Base-by-base conservation (phyloP, 2,888 invertebrate genomes). In the Pheosia gnoma region DNA sequence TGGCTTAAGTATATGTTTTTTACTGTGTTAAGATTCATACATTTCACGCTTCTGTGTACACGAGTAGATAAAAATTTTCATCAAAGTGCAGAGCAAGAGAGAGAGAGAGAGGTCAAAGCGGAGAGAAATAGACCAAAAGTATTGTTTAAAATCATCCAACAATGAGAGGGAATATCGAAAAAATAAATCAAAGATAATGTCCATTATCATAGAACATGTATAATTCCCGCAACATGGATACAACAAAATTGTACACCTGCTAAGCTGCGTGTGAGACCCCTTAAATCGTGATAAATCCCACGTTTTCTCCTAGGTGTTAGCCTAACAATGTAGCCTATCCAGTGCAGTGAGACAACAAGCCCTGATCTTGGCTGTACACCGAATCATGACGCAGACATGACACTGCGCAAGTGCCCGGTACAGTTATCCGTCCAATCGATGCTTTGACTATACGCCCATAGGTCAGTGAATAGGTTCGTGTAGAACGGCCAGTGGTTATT, bases 381-480 rank as follows among this genome's bases (percentile, higher is more conserved):
- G 13, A 59, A 62, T 62, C 62, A 62, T 55, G 36, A 39, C 61
- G n/a, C 51, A 53, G 58, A 62, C 58, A 59, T 62, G 62, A 62
- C 62, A 59, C 59, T 56, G 62, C 55, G 58, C 56, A 59, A 59
- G 54, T 58, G 53, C 37, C 57, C 47, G 41, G 57, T 58, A 61
- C 61, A 61, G 61, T 61, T 61, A 61, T 61, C 61, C 58, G 52
- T 60, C 60, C 57, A 57, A 60, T 47, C 55, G 43, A 43, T 59
- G 49, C 49, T 56, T 55, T 55, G 38, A 59, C 45, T 56, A 10
- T 47, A 8, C 38, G n/a, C 13, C 55, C 55, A 39, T 39, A 55
- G 55, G 39, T 13, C 8, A 13, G 13, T 55, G 55, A 55, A 1
- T 55, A 55, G 2, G 39, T 6, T n/a, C 2, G 4, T 39, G 55